These are phyloP conservation scores for Nephrocerus scutellatus DNA, from an alignment of 2,888 invertebrate genomes.

Conservation along the genomic window DNA sequence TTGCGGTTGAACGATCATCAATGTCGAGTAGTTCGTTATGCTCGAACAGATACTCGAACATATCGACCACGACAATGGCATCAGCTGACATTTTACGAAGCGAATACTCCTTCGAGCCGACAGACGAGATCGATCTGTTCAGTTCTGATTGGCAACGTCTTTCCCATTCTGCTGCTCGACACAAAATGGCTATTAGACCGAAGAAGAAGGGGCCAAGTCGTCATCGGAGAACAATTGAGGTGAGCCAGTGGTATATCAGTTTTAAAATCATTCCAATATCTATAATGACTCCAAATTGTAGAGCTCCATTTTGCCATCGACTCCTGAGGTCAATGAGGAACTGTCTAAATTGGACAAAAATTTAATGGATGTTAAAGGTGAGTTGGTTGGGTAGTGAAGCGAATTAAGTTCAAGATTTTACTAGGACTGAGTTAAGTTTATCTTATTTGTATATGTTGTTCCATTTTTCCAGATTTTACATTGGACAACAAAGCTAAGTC, in stretches of 20 bases:
- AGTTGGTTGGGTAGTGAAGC: slow-evolving; percentile 1
- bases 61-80: slow-evolving; percentile 25
- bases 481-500: slow-evolving; percentile 37
- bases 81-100: slow-evolving; percentile 20
- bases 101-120: slow-evolving; percentile 18
- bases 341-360: slow-evolving; percentile 58
- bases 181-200: slow-evolving; percentile 72
- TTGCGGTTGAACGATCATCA: slow-evolving; percentile 23
- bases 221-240: slow-evolving; percentile 55
- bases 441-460: background rate
- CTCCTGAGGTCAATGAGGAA: slow-evolving; percentile 74
- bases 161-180: slow-evolving; percentile 72
- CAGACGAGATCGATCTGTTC: slow-evolving; percentile 40
- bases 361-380: slow-evolving; percentile 47
- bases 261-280: too few species aligned
- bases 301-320: slow-evolving; percentile 57
- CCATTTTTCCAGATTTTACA: slow-evolving; percentile 19
- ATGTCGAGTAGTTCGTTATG: slow-evolving; percentile 16
- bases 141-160: slow-evolving; percentile 50
- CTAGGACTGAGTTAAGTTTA: slow-evolving; percentile 6
- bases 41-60: slow-evolving; percentile 23
- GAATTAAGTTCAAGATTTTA: background rate
- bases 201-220: slow-evolving; percentile 67
- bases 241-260: slow-evolving; percentile 25
- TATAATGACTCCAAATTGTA: slow-evolving; percentile 23